Percentiles rank a stretch among this genome's conserved stretches.
Conservation (phyloP, 2,797 vertebrate species). For the Cynopterus sphinx region DNA sequence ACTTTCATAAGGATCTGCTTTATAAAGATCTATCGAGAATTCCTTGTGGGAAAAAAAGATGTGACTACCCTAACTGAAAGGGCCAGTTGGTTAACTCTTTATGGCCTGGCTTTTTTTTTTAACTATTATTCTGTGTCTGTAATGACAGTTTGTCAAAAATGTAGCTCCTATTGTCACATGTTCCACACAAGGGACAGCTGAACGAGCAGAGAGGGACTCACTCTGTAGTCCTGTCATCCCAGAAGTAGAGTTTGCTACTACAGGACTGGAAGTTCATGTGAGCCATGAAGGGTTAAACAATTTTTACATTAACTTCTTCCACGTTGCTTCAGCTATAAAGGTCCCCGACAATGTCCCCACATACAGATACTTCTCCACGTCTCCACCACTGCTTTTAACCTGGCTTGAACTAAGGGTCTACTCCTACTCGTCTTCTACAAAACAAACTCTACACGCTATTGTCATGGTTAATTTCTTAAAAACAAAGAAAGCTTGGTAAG, state of each 20-base stretch:
- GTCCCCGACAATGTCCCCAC: not conserved
- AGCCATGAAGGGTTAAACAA: not conserved
- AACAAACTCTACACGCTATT: not conserved
- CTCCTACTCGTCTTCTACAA: not conserved
- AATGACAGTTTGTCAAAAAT: not conserved
- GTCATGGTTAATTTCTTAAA: conserved; percentile 36
- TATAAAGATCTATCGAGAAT: not conserved
- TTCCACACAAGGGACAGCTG: accelerated
- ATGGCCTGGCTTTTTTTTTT: not conserved
- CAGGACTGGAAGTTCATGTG: not conserved
- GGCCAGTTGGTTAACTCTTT: not conserved
- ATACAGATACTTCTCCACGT: not conserved
- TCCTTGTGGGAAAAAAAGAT: not conserved
- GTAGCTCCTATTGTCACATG: not conserved
- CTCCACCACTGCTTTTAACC: conserved; percentile 40
- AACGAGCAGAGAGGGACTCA: not conserved
- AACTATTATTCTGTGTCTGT: not conserved
- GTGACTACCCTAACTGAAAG: not conserved
- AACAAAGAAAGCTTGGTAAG: conserved; percentile 38
- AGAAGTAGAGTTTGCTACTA: not conserved
- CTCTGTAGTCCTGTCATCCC: not conserved
- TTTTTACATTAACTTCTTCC: not conserved
- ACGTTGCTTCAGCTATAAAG: not conserved
- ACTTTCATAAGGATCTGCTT: not conserved
- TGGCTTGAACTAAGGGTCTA: not conserved